Percentiles rank a stretch among this genome's conserved stretches.
phyloP scores from a whole-genome alignment of 2,888 invertebrate species.

The Eilema griseolum region DNA sequence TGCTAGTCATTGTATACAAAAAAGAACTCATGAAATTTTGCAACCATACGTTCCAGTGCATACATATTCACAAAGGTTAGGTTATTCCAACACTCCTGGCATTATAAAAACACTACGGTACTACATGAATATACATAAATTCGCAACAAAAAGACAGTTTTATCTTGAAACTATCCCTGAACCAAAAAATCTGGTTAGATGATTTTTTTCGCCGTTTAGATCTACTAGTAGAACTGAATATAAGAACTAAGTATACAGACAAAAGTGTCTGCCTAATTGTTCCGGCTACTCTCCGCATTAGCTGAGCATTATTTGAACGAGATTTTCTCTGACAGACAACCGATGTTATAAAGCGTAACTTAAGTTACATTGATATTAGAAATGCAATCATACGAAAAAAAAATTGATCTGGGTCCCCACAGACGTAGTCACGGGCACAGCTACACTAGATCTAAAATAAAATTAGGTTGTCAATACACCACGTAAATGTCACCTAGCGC shows the following conservation, averaged over 20 bases:
- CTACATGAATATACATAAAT: constrained; percentile 21
- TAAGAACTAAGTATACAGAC: too few relatives aligned
- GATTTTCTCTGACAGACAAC: not conserved
- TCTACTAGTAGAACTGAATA: too few relatives aligned
- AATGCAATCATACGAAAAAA: not conserved
- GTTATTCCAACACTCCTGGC: constrained; percentile 13
- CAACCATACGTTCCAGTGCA: not conserved
- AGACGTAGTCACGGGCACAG: not conserved
- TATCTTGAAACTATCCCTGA: constrained; percentile 19
- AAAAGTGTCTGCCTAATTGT: too few relatives aligned
- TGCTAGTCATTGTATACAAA: not conserved
- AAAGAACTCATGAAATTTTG: not conserved
- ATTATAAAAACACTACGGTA: constrained; percentile 5
- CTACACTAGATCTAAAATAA: not conserved
- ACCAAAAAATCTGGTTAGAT: constrained; percentile 7
- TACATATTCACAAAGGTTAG: constrained; percentile 5
- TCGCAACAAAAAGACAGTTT: constrained; percentile 27
- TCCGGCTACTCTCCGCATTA: too few relatives aligned
- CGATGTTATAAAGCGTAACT: not conserved
- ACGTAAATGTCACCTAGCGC: constrained; percentile 16
- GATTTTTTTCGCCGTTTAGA: too few relatives aligned
- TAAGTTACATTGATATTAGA: not conserved
- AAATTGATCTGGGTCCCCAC: not conserved
- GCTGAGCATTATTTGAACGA: not conserved
- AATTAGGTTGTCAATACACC: constrained; percentile 9